Conservation (phyloP, 2,888 invertebrate species). For the Macropis europaea region DNA sequence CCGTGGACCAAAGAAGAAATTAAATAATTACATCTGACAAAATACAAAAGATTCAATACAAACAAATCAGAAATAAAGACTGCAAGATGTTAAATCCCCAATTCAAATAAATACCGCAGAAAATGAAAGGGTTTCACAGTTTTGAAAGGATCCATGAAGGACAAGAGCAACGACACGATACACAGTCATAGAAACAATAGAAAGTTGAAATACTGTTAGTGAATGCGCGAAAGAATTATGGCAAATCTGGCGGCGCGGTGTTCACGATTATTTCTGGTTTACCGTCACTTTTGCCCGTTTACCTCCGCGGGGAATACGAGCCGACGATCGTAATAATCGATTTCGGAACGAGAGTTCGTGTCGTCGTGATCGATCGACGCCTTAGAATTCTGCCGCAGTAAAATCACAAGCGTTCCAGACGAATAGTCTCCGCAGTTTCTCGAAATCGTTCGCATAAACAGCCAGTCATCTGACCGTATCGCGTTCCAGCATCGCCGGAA, state of each 20-base stretch:
- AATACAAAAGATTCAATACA: background rate
- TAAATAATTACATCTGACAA: too few relatives aligned
- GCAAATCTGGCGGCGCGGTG: constrained; percentile 4
- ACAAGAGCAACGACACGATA: background rate
- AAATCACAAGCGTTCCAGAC: constrained; percentile 17
- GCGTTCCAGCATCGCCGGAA: constrained; percentile 5
- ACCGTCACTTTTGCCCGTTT: constrained; percentile 12
- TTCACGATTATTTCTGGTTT: constrained; percentile 21
- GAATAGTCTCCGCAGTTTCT: constrained; percentile 4
- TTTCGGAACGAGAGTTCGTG: constrained; percentile 29
- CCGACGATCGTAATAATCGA: constrained; percentile 14
- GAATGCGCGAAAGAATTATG: constrained; percentile 1
- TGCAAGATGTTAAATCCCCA: too few relatives aligned
- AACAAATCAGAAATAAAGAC: too few relatives aligned
- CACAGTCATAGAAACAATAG: background rate
- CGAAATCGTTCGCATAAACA: constrained; percentile 12
- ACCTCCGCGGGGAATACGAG: background rate
- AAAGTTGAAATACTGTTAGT: background rate
- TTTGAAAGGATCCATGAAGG: too few relatives aligned
- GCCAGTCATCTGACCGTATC: background rate
- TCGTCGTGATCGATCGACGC: constrained; percentile 31
- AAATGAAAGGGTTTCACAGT: too few relatives aligned
- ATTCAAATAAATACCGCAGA: too few relatives aligned
- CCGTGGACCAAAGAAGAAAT: too few relatives aligned
- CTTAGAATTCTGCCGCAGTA: constrained; percentile 16